Base-by-base conservation (phyloP, 1,140 invertebrate species). In the Colletes latitarsis region DNA sequence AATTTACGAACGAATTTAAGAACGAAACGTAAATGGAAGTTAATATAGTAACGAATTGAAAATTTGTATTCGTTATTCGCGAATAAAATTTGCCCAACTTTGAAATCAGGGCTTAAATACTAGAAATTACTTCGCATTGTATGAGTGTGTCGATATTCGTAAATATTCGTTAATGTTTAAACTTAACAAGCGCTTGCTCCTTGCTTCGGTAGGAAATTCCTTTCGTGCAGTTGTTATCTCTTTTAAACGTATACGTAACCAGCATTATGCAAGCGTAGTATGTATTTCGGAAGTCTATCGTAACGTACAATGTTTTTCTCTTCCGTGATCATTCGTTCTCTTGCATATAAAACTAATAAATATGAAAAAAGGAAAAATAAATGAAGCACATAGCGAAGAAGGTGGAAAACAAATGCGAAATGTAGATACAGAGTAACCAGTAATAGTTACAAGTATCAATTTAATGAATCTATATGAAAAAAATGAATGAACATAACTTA, bases 251-350 rank as follows among this genome's bases (percentile, higher is more conserved):
- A 55, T 30, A n/a, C 15, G 39, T 21, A 70, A n/a, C 19, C n/a
- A 60, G 70, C 55, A 41, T 57, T 72, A 60, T 72, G 70, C 70
- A 60, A 46, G 55, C 46, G 55, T 72, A 41, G 70, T 72, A 46
- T 57, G 70, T 72, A 46, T 57, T 60, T 46, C 62, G 71, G 57
- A 73, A 73, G 57, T 46, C 57, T 73, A 73, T 73, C 57, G 46
- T 12, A 62, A 73, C 71, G 17, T 21, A 62, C 71, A 73, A 73
- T 60, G 19, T 46, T 60, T 57, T 46, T 14, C 70, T 46, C 21
- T 30, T 72, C 55, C 55, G 46, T 30, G 70, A 72, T 4, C 70
- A 62, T 73, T 62, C 15, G 2, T 21, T 72, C 53, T 72, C 19
- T 39, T 58, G 55, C 21, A 43, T 57, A 55, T 39, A 4, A 17